Conservation (phyloP, 2,888 invertebrate species). For the Strigamia crassipes region DNA sequence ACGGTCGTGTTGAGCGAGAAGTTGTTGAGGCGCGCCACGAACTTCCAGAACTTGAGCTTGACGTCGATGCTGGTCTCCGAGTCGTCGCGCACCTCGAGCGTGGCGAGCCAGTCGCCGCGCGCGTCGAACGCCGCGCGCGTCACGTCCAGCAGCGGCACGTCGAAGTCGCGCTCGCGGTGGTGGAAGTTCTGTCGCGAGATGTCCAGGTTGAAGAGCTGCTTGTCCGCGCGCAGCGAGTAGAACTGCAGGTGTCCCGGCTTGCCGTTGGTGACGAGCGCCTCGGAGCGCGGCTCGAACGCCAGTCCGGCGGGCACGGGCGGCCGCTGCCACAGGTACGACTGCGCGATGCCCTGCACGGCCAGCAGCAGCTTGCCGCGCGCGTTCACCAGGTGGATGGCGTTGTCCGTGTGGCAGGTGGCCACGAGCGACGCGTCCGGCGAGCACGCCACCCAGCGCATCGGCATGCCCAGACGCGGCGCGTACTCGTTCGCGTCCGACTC, state of each 20-base stretch:
- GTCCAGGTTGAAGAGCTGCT: slow-evolving; percentile 63
- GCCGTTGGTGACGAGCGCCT: slow-evolving; percentile 60
- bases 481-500: slow-evolving; percentile 64
- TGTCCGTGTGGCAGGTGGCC: slow-evolving; percentile 72
- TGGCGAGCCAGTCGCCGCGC: slow-evolving; percentile 74
- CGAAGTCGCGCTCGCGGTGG: slow-evolving; percentile 32
- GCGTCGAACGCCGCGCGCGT: slow-evolving; percentile 70
- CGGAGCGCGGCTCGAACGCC: slow-evolving; percentile 55
- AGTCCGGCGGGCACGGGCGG: slow-evolving; percentile 55
- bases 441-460: slow-evolving; percentile 68
- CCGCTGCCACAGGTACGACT: slow-evolving; percentile 62
- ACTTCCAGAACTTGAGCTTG: slow-evolving; percentile 77
- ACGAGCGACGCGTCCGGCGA: slow-evolving; percentile 69
- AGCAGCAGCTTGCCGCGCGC: slow-evolving; percentile 62
- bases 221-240: slow-evolving; percentile 62
- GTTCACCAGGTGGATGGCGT: slow-evolving; percentile 62
- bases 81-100: slow-evolving; percentile 64
- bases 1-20: slow-evolving; percentile 73
- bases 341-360: slow-evolving; percentile 71
- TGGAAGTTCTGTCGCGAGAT: slow-evolving; percentile 47
- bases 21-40: slow-evolving; percentile 60
- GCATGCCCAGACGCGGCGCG: slow-evolving; percentile 72
- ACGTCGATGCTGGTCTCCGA: slow-evolving; percentile 66
- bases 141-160: slow-evolving; percentile 61
- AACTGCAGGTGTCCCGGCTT: slow-evolving; percentile 62